Evolutionary conservation across 1,140 invertebrate genomes (phyloP).

Genomic region (Ceratoteleas bidentatus): DNA sequence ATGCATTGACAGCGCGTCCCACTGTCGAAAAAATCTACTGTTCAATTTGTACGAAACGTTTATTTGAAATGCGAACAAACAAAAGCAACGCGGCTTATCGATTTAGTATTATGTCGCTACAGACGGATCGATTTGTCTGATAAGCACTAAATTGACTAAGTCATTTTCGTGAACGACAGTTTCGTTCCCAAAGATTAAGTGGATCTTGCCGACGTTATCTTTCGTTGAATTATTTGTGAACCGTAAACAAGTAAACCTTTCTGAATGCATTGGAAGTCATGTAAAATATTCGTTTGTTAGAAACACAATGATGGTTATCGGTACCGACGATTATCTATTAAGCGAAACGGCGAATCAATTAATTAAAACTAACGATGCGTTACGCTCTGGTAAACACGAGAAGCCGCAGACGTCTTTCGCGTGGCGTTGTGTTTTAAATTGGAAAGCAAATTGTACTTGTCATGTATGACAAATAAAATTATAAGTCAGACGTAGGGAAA

Average conservation of each 20-base stretch:
- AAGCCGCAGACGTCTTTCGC: slow-evolving; percentile 2
- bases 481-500: slow-evolving; percentile 17
- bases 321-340: slow-evolving; percentile 4
- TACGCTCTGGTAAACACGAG: too few relatives aligned
- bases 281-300: slow-evolving; percentile 17
- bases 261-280: slow-evolving; percentile 13
- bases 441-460: slow-evolving; percentile 21
- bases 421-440: neutral
- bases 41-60: too few relatives aligned
- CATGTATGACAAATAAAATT: slow-evolving; percentile 28
- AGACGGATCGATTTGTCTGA: slow-evolving; percentile 30
- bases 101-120: slow-evolving; percentile 34
- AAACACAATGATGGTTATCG: slow-evolving; percentile 5
- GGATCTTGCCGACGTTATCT: slow-evolving; percentile 33
- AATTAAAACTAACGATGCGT: too few relatives aligned
- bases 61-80: slow-evolving; percentile 9
- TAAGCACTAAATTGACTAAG: slow-evolving; percentile 31
- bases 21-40: too few relatives aligned
- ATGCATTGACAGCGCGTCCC: too few relatives aligned
- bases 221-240: slow-evolving; percentile 38
- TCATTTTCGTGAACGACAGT: slow-evolving; percentile 40
- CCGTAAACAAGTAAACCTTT: slow-evolving; percentile 14
- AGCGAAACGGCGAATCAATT: neutral
- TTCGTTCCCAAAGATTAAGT: slow-evolving; percentile 37
- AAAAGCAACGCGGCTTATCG: slow-evolving; percentile 25